Evolutionary conservation across 2,888 invertebrate species (phyloP).

Genomic region (Deilephila porcellus): DNA sequence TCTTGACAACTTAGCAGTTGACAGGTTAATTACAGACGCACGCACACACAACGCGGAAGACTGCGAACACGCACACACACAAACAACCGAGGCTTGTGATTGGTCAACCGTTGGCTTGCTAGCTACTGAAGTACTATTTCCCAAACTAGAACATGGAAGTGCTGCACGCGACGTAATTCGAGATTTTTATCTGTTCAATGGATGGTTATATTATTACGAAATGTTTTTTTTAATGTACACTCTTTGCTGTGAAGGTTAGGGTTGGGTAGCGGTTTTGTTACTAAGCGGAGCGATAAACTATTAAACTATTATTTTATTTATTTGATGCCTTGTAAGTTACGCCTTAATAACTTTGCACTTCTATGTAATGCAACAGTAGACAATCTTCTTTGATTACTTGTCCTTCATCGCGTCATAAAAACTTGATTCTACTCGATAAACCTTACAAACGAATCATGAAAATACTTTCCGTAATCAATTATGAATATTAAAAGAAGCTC

Average conservation of each 20-base stretch:
- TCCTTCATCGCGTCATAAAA: no score
- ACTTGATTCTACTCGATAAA: no score
- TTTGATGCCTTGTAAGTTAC: no score
- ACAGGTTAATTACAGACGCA: conserved; percentile 31
- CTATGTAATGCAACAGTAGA: no score
- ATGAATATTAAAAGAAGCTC: no score
- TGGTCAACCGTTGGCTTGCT: background rate
- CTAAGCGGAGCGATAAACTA: background rate
- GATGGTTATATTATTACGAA: conserved; percentile 77
- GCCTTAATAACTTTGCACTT: no score
- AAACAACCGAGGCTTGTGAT: background rate
- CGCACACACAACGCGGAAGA: conserved; percentile 27
- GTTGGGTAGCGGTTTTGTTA: conserved; percentile 32
- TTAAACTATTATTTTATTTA: background rate
- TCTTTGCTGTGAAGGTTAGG: conserved; percentile 56
- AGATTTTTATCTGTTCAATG: conserved; percentile 80
- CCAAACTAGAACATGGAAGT: conserved; percentile 40
- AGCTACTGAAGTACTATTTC: conserved; percentile 20
- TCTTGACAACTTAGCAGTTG: conserved; percentile 31
- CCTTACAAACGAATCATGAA: no score
- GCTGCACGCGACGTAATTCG: conserved; percentile 74
- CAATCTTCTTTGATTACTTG: no score
- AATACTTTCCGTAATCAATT: no score
- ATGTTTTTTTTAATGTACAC: conserved; percentile 66
- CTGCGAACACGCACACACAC: conserved; percentile 1